Evolutionary conservation across 2,888 invertebrate species (phyloP), one percentile per base, ranked within the genome.

Genomic region (Amphimallon solstitiale): DNA sequence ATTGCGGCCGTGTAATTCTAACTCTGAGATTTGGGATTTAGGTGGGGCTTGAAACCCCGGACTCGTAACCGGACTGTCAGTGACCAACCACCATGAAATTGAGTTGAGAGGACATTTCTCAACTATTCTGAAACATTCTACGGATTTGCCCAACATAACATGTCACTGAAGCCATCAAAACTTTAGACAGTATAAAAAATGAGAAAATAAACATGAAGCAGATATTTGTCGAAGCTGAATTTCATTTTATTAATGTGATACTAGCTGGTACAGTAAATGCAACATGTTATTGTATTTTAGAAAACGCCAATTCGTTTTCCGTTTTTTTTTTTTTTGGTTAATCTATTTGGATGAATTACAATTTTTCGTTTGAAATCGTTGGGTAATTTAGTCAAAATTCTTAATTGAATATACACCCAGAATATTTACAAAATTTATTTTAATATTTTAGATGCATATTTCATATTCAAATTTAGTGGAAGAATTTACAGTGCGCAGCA

Each of bases 41-140:
- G 64, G 61, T 48, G 49, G 60, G 46, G 23, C n/a, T 10, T 23
- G 6, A 37, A 35, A 71, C 66, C 71, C 72, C 67, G 67, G 70
- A 72, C 70, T 70, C 69, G 70, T 61, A 68, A 70, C 70, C 70
- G 71, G 71, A 71, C 75, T 75, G 78, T 75, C 77, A 72, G 76
- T 75, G 76, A 73, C 76, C 77, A 78, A 75, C 79, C 79, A 76
- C 77, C 79, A 76, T 79, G 79, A 79, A 80, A 79, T 80, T 79
- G 77, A 77, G 76, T 78, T 74, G 78, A 76, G 76, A 73, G 76
- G 77, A 78, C 77, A 77, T 78, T 77, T 76, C 77, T 78, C 77
- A 78, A 76, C 74, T 70, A 71, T 68, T 71, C 72, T 66, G 70
- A 63, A 63, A 63, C 63, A 63, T 54, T 52, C 45, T 54, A 34